Conservation (phyloP, 2,113 vertebrate genomes). For the Misgurnus mizolepis region DNA sequence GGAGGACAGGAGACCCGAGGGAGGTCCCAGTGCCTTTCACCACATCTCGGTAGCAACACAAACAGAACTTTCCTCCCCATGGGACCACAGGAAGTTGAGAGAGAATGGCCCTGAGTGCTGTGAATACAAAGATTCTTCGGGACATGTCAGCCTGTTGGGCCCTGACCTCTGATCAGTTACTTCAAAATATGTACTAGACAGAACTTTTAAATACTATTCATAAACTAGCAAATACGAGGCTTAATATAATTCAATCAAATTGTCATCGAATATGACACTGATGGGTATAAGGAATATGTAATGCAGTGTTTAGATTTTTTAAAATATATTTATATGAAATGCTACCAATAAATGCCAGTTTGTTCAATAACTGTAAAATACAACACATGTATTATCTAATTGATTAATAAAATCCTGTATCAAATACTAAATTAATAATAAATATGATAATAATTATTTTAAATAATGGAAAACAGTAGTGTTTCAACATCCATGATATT, state of each 20-base stretch:
- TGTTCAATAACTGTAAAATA: too few species aligned
- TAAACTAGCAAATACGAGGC: neutral
- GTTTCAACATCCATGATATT: neutral
- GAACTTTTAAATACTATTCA: neutral
- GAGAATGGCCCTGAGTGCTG: slow-evolving; percentile 52
- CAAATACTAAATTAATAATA: too few species aligned
- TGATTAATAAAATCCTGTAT: too few species aligned
- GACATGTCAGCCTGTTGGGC: slow-evolving; percentile 32
- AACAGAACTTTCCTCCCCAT: slow-evolving; percentile 56
- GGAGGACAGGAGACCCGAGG: slow-evolving; percentile 46
- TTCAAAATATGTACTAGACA: neutral
- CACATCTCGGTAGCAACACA: slow-evolving; percentile 56
- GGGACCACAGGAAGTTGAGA: slow-evolving; percentile 54
- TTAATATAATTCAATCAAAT: neutral
- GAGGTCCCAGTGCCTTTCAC: slow-evolving; percentile 50
- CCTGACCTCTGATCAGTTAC: slow-evolving; percentile 43
- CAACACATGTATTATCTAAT: too few species aligned
- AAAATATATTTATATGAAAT: neutral
- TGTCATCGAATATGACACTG: neutral
- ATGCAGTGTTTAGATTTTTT: neutral
- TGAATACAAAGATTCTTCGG: slow-evolving; percentile 42
- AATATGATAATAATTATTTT: too few species aligned
- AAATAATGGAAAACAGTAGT: too few species aligned
- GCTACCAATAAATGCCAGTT: too few species aligned
- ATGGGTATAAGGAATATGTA: neutral